Evolutionary conservation across 2,113 vertebrate genomes (phyloP).

Genomic region (Cairina moschata): DNA sequence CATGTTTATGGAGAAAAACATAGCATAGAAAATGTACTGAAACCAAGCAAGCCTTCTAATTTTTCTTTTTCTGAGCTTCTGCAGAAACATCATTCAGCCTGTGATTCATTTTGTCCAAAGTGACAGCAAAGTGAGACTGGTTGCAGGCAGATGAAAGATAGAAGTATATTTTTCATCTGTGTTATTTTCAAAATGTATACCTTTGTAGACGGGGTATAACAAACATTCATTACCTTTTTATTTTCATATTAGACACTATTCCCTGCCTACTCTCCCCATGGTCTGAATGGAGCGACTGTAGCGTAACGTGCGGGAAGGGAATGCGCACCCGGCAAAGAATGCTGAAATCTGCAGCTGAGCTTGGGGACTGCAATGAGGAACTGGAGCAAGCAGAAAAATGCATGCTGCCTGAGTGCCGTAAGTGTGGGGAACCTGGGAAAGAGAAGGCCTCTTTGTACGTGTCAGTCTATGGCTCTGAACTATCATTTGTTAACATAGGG

Average conservation of each 20-base stretch:
- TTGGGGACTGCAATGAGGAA: slow-evolving; percentile 95
- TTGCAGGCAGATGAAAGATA: background rate
- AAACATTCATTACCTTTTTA: background rate
- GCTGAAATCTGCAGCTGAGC: slow-evolving; percentile 94
- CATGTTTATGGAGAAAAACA: background rate
- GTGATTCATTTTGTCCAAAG: background rate
- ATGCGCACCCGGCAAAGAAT: slow-evolving; percentile 87
- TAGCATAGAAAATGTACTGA: background rate
- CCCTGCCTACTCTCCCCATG: slow-evolving; percentile 93
- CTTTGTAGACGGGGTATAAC: background rate
- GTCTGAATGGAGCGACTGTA: slow-evolving; percentile 99
- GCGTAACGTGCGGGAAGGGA: slow-evolving; percentile 95
- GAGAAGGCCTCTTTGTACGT: fast-evolving
- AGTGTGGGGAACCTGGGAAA: slow-evolving; percentile 61
- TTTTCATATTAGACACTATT: slow-evolving; percentile 87
- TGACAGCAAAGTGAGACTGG: background rate
- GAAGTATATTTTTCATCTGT: background rate
- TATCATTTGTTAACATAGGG: background rate
- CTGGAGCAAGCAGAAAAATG: slow-evolving; percentile 97
- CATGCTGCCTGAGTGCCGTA: slow-evolving; percentile 98
- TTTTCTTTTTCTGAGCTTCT: background rate
- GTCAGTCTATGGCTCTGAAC: background rate
- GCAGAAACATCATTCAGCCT: background rate
- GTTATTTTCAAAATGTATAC: background rate
- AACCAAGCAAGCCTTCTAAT: background rate